Percentiles rank a stretch among this genome's conserved stretches.
Evolutionary conservation across 2,113 vertebrate genomes (phyloP).

Genomic region (Embiotoca jacksoni): DNA sequence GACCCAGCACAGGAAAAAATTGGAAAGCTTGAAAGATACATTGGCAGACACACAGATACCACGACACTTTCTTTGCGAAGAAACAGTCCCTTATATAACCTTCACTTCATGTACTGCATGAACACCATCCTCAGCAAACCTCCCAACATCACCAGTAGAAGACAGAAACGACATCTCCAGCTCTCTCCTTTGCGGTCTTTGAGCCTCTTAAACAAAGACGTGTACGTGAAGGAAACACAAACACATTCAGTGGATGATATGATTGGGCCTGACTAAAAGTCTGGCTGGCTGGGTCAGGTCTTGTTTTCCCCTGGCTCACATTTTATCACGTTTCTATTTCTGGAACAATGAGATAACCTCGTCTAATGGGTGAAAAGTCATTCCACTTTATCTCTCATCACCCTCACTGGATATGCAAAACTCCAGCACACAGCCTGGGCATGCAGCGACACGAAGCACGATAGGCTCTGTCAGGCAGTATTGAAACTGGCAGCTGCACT

Average conservation of each 20-base stretch:
- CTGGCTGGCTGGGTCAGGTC: not conserved
- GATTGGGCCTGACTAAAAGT: slow-evolving; percentile 28
- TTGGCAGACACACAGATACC: not conserved
- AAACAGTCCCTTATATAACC: slow-evolving; percentile 54
- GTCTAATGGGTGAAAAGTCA: slow-evolving; percentile 29
- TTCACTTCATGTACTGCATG: slow-evolving; percentile 7
- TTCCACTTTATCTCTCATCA: slow-evolving; percentile 32
- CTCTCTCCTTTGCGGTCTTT: not conserved
- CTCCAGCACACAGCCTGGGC: slow-evolving; percentile 15
- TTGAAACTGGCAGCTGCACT: slow-evolving; percentile 61
- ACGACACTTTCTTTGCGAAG: slow-evolving; percentile 1
- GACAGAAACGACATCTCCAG: slow-evolving; percentile 30
- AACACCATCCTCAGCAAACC: slow-evolving; percentile 22
- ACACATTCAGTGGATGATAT: slow-evolving; percentile 3
- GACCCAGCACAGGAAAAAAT: not conserved
- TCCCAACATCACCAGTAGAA: not conserved
- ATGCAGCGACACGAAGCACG: slow-evolving; percentile 16
- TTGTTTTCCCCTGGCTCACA: slow-evolving; percentile 24
- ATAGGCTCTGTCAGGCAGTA: slow-evolving; percentile 27
- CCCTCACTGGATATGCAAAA: slow-evolving; percentile 25
- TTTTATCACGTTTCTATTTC: slow-evolving; percentile 57
- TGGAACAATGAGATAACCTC: slow-evolving; percentile 48
- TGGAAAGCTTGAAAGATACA: not conserved
- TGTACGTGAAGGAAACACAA: slow-evolving; percentile 15
- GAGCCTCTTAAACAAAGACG: slow-evolving; percentile 6